Conservation (phyloP, 2,113 vertebrate genomes). For the Megaleporinus macrocephalus region DNA sequence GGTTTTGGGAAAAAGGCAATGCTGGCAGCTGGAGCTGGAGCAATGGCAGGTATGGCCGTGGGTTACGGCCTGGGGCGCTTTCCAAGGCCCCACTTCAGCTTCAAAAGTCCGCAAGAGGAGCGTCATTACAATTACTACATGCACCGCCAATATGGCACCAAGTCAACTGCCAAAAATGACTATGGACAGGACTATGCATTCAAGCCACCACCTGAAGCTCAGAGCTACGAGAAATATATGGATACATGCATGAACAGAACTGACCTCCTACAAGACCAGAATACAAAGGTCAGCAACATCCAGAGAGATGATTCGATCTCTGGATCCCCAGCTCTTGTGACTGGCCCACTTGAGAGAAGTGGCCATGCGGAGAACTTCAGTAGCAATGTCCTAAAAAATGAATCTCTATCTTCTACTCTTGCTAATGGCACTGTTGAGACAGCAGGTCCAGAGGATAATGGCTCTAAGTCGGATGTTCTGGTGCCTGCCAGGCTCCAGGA, state of each 20-base stretch:
- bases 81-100: constrained; percentile 68
- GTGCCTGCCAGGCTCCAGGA: neutral
- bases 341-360: neutral
- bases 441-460: too few relatives aligned
- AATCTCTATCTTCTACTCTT: constrained; percentile 3
- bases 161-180: constrained; percentile 65
- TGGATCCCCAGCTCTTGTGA: neutral
- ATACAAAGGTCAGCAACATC: neutral
- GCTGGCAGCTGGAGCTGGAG: constrained; percentile 70
- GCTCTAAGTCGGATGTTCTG: neutral
- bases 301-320: neutral
- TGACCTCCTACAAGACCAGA: constrained; percentile 55
- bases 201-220: constrained; percentile 38
- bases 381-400: neutral
- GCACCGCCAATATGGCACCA: constrained; percentile 66
- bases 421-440: neutral
- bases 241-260: constrained; percentile 69
- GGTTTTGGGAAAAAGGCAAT: constrained; percentile 70
- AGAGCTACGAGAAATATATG: constrained; percentile 71
- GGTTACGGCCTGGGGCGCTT: constrained; percentile 73
- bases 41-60: constrained; percentile 73
- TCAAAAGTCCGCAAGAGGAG: constrained; percentile 69
- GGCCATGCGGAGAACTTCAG: neutral
- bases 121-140: constrained; percentile 76
- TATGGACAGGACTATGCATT: constrained; percentile 66